Conservation (phyloP, 1,140 invertebrate species). For the Cydia strobilella region DNA sequence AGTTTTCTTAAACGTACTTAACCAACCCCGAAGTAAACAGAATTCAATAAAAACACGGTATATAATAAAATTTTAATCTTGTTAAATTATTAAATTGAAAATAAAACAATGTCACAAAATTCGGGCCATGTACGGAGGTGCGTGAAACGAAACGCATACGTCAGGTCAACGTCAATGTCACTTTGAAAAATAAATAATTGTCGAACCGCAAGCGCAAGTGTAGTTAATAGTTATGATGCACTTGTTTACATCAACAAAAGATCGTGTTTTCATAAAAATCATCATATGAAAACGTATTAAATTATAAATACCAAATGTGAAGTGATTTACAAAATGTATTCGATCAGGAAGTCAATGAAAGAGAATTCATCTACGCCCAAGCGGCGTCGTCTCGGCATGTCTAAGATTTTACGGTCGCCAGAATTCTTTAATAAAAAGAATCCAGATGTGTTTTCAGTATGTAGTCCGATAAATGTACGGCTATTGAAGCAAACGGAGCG, state of each 20-base stretch:
- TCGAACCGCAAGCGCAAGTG: neutral
- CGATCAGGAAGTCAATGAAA: conserved; percentile 36
- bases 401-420: conserved; percentile 41
- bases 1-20: too few relatives aligned
- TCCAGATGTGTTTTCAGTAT: conserved; percentile 38
- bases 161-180: neutral
- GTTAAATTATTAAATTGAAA: neutral
- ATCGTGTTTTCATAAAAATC: conserved; percentile 20
- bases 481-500: conserved; percentile 36
- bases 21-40: too few relatives aligned
- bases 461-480: conserved; percentile 43
- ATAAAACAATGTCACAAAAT: neutral
- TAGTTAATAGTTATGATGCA: neutral
- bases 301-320: neutral
- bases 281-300: neutral
- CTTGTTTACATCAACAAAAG: conserved; percentile 16
- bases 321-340: conserved; percentile 47
- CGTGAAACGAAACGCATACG: conserved; percentile 9
- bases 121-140: neutral
- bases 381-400: conserved; percentile 54
- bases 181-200: neutral
- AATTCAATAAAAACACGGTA: too few relatives aligned
- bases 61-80: too few relatives aligned
- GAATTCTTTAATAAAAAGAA: conserved; percentile 37
- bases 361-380: conserved; percentile 61